Percentiles rank a stretch among this genome's conserved stretches.
Evolutionary conservation across 2,888 invertebrate genomes (phyloP).

Genomic region (Stomorhina lunata): DNA sequence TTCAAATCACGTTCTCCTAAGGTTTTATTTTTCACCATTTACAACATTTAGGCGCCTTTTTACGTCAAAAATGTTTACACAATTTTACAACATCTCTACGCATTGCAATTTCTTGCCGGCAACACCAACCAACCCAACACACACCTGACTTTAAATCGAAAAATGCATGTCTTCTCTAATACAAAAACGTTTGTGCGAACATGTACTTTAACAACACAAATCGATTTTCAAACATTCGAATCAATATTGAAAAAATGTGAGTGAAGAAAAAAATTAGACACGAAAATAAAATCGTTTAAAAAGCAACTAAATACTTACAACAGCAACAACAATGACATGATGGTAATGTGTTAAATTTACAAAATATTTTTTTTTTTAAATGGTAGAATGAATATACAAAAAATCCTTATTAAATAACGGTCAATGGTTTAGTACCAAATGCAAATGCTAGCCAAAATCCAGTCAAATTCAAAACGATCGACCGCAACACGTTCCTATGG

Average conservation of each 20-base stretch:
- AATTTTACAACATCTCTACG: constrained; percentile 49
- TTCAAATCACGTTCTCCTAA: constrained; percentile 47
- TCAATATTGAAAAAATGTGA: background rate
- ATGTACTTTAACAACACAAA: constrained; percentile 54
- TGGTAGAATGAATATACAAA: background rate
- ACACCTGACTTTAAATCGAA: constrained; percentile 35
- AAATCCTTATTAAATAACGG: constrained; percentile 57
- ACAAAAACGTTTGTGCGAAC: constrained; percentile 41
- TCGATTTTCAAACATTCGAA: constrained; percentile 44
- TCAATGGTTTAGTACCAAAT: constrained; percentile 31
- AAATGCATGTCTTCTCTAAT: constrained; percentile 9
- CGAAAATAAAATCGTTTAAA: constrained; percentile 2
- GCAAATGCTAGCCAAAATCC: background rate
- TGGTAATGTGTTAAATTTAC: constrained; percentile 23
- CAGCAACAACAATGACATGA: constrained; percentile 4
- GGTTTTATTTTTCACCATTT: constrained; percentile 25
- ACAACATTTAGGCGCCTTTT: constrained; percentile 62
- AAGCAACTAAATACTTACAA: background rate
- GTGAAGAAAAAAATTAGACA: background rate
- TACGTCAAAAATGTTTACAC: constrained; percentile 59
- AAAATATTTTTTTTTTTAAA: too few relatives aligned
- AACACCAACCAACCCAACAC: background rate
- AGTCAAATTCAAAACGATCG: background rate
- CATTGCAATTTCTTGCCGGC: constrained; percentile 50
- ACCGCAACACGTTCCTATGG: constrained; percentile 1